These are phyloP conservation scores for Drosophila helvetica DNA, from an alignment of 2,888 invertebrate genomes.

Conservation along the genomic window DNA sequence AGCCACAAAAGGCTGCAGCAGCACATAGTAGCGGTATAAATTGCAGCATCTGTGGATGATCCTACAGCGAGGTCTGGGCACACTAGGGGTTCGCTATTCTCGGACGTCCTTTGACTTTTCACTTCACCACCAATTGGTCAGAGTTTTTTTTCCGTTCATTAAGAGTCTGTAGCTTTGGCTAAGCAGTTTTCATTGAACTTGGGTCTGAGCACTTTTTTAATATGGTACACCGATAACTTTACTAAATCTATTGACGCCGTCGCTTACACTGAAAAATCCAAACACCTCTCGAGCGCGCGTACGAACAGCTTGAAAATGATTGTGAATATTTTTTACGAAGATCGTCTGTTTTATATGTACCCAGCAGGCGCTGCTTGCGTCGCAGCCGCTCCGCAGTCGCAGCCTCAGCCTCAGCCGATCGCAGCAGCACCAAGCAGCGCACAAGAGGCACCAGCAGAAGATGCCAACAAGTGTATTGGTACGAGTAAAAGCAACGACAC, in stretches of 20 bases:
- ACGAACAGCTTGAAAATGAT: conserved; percentile 75
- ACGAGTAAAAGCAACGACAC: conserved; percentile 6
- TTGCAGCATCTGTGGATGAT: background rate
- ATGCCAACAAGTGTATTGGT: conserved; percentile 71
- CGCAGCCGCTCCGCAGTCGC: conserved; percentile 27
- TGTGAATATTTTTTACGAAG: conserved; percentile 76
- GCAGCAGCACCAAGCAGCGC: conserved; percentile 11
- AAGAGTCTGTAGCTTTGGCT: background rate
- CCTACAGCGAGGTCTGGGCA: background rate
- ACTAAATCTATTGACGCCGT: background rate
- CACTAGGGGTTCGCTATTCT: conserved; percentile 18
- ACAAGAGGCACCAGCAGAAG: conserved; percentile 41
- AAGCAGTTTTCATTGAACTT: background rate
- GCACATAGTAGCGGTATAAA: conserved; percentile 37
- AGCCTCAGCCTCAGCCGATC: conserved; percentile 15
- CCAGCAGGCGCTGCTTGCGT: conserved; percentile 52
- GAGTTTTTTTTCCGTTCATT: background rate
- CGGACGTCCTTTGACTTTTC: conserved; percentile 13
- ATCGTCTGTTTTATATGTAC: conserved; percentile 74
- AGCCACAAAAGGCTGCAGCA: conserved; percentile 55
- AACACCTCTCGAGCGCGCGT: conserved; percentile 55
- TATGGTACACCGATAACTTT: background rate
- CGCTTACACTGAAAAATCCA: conserved; percentile 37
- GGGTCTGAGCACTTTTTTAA: background rate
- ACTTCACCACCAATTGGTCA: conserved; percentile 5